Evolutionary conservation across 2,888 invertebrate species (phyloP).

Genomic region (Rotaria magnacalcarata): DNA sequence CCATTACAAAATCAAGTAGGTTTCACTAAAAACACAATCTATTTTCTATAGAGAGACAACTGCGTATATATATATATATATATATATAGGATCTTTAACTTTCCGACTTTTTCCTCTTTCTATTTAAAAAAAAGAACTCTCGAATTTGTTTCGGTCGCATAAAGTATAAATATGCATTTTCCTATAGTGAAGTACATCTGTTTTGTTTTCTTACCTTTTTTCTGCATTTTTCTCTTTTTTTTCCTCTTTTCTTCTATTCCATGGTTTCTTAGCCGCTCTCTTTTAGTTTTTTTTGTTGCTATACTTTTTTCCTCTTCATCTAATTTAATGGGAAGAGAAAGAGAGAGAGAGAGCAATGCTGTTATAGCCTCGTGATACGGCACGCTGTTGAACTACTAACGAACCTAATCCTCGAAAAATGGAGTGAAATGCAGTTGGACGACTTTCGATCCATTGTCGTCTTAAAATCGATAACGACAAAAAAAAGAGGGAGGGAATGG

Average conservation of each 20-base stretch:
- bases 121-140: neutral
- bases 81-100: neutral
- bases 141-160: slow-evolving; percentile 2
- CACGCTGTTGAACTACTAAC: neutral
- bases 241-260: neutral
- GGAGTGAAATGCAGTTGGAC: neutral
- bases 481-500: neutral
- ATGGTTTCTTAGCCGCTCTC: neutral
- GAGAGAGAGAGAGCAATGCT: neutral
- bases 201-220: neutral
- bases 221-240: neutral
- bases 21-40: neutral
- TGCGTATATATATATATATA: neutral
- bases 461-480: neutral
- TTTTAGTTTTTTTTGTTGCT: neutral
- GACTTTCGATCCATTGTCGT: slow-evolving; percentile 3
- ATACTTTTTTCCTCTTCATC: neutral
- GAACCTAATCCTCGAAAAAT: slow-evolving; percentile 26
- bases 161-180: slow-evolving; percentile 11
- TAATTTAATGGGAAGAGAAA: neutral
- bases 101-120: neutral
- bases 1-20: slow-evolving; percentile 11
- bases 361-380: neutral
- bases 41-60: no score
- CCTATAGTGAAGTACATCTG: neutral